Percentiles rank a stretch among this genome's conserved stretches.
phyloP scores from a whole-genome alignment of 2,113 vertebrate species.

The Stegastes partitus region DNA sequence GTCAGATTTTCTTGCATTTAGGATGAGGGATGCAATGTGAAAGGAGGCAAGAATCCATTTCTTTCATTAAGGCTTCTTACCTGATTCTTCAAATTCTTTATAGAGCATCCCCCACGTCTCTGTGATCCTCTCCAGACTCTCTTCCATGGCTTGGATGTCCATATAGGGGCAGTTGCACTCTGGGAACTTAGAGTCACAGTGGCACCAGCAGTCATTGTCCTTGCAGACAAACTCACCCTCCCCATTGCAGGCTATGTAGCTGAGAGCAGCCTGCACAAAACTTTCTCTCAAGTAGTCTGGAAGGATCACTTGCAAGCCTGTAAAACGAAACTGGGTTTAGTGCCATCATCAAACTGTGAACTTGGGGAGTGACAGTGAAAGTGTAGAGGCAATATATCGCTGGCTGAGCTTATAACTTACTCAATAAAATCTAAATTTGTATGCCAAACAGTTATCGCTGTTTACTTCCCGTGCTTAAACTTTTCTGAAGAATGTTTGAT shows the following conservation, averaged over 20 bases:
- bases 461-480: neutral
- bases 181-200: constrained; percentile 91
- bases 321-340: constrained; percentile 43
- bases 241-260: constrained; percentile 97
- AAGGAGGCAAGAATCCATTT: constrained; percentile 6
- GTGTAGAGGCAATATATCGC: neutral
- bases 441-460: neutral
- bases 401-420: constrained; percentile 15
- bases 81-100: constrained; percentile 95
- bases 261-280: constrained; percentile 95
- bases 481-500: neutral
- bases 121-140: constrained; percentile 91
- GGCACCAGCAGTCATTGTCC: constrained; percentile 97
- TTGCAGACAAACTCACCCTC: constrained; percentile 96
- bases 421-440: constrained; percentile 27
- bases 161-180: constrained; percentile 98
- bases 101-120: constrained; percentile 93
- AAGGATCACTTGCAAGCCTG: constrained; percentile 95
- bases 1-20: constrained; percentile 31
- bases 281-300: constrained; percentile 94
- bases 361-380: constrained; percentile 35
- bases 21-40: constrained; percentile 16
- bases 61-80: constrained; percentile 72
- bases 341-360: constrained; percentile 34
- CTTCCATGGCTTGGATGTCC: constrained; percentile 98